Evolutionary conservation across 2,797 vertebrate species (phyloP), one percentile per base, ranked within the genome.

Genomic region (Pseudopleuronectes americanus): DNA sequence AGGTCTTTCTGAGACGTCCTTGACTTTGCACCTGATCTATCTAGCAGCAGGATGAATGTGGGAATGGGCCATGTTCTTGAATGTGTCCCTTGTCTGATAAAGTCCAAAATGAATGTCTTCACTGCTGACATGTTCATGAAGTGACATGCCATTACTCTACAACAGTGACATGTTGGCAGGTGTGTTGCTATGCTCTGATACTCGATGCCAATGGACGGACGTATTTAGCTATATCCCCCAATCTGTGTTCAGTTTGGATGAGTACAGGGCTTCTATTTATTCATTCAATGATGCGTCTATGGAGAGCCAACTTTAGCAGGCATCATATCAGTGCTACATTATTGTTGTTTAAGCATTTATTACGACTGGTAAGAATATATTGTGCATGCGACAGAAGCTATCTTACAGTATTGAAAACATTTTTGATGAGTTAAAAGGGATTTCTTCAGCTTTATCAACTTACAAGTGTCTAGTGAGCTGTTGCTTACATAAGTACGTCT

Each of bases 1-100:
- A 26, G 2, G 4, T 55, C 5, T 71, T 70, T 23, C 22, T 58
- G 58, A 58, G 26, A 75, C 53, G 41, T 49, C 47, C 21, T 60
- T 66, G 57, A 71, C 36, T 49, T 59, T 61, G 23, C 36, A 57
- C 56, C 67, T 51, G 21, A 56, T 62, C 53, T 55, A 0, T 57
- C 61, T 75, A 55, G 21, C 48, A 68, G 60, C 68, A 47, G 28
- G 68, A 74, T 67, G 48, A 41, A 61, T 45, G 55, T 10, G 54
- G 28, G 12, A 19, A 45, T 64, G 26, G n/a, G 51, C 47, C 48
- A 9, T 55, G 60, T 59, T 68, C 54, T 53, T 8, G 31, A 63
- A 68, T 31, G 65, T 47, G 23, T 68, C 21, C 1, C 58, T 56
- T 52, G 45, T 59, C 74, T 52, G 28, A 9, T 19, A 8, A 60